A percentile compares a stretch with the other conserved stretches of the same genome.
These are phyloP conservation scores for Tineola bisselliella DNA, from an alignment of 2,888 invertebrate genomes.

Conservation along the genomic window DNA sequence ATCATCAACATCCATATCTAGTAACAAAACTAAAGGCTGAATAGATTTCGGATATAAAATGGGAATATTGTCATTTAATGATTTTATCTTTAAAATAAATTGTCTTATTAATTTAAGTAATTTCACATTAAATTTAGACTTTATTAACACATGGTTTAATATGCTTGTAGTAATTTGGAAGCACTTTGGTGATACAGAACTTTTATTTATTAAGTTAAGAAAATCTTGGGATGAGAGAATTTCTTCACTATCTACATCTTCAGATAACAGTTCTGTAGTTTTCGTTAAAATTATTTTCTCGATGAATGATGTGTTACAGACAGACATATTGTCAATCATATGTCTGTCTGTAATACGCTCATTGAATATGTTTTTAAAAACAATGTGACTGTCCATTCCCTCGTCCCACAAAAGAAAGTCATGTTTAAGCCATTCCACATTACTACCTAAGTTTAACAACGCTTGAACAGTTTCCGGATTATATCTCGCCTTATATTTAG, in stretches of 20 bases:
- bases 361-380: slow-evolving; percentile 31
- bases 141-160: slow-evolving; percentile 39
- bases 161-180: slow-evolving; percentile 45
- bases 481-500: slow-evolving; percentile 24
- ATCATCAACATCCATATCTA: slow-evolving; percentile 35
- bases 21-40: slow-evolving; percentile 29
- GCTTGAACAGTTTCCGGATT: slow-evolving; percentile 47
- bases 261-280: slow-evolving; percentile 25
- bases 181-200: slow-evolving; percentile 36
- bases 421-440: slow-evolving; percentile 24
- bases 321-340: slow-evolving; percentile 31
- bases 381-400: slow-evolving; percentile 23
- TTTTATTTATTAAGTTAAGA: slow-evolving; percentile 27
- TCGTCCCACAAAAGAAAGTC: slow-evolving; percentile 37
- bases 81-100: slow-evolving; percentile 34
- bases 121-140: slow-evolving; percentile 31
- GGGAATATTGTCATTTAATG: slow-evolving; percentile 20
- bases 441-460: slow-evolving; percentile 37
- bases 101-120: slow-evolving; percentile 31
- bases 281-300: slow-evolving; percentile 33
- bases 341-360: slow-evolving; percentile 18
- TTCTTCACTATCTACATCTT: slow-evolving; percentile 23
- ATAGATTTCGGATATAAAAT: slow-evolving; percentile 37
- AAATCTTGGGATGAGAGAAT: slow-evolving; percentile 24
- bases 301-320: slow-evolving; percentile 43